Base-by-base conservation (phyloP, 2,113 vertebrate genomes). In the Pangasianodon hypophthalmus region DNA sequence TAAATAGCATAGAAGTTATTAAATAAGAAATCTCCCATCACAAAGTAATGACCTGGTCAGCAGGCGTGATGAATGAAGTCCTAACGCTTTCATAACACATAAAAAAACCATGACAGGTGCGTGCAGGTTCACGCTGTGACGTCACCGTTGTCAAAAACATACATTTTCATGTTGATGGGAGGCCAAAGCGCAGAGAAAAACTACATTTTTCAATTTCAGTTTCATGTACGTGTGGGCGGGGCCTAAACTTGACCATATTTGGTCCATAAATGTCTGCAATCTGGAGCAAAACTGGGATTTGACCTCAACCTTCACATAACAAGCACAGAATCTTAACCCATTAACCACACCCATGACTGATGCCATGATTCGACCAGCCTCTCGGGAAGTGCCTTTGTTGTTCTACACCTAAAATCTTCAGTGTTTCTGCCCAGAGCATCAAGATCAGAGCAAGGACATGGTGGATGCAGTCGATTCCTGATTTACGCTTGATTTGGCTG, bases 401-500 rank as follows among this genome's bases (percentile, higher is more conserved):
- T 50, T 82, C 29, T 18, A 11, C 32, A 67, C 5, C 46, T 6
- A 48, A 67, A 82, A 60, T 19, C 54, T 50, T 67, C 58, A 71
- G 62, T 24, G 64, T 71, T 88, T 84, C 50, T 56, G 50, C 16
- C 41, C 18, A 80, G 58, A 37, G 41, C 46, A 10, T 58, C 73
- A 80, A 80, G 60, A 69, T 62, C 60, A n/a, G 44, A 82, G 58
- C 79, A 90, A 88, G 71, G 69, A 54, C 87, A 79, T 10, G 44
- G 67, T 37, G n/a, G 29, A 67, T 84, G 41, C 6, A 32, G 26
- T 58, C 44, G 7, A 44, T n/a, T 62, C 54, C 32, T 50, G 52
- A 87, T 41, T 84, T 73, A 79, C 48, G 21, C 84, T 86, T 87
- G 41, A 90, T 90, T 92, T 87, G 58, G 10, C 50, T 87, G 41